Percentiles rank a stretch among this genome's conserved stretches.
Conservation (phyloP, 2,113 vertebrate genomes). For the Procavia capensis region DNA sequence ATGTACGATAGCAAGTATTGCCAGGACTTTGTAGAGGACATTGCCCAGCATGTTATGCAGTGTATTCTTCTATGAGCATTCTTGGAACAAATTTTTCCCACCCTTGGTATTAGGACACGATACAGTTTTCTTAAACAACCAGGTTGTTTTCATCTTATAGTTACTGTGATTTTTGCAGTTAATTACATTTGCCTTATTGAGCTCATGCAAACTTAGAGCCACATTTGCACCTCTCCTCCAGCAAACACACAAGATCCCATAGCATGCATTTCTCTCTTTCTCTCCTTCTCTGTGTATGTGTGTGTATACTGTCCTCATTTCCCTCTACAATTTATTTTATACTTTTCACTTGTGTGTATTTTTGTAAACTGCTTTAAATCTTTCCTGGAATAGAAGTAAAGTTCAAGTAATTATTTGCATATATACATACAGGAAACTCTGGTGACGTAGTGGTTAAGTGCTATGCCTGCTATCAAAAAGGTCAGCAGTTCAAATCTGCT, state of each 20-base stretch:
- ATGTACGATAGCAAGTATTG: not conserved
- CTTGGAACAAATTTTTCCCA: not conserved
- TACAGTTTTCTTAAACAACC: not conserved
- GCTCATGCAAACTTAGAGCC: not conserved
- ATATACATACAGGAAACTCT: too few species aligned
- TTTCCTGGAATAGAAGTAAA: not conserved
- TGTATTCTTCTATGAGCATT: not conserved
- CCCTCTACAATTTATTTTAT: not conserved
- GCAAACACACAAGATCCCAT: not conserved
- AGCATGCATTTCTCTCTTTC: not conserved
- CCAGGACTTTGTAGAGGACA: not conserved
- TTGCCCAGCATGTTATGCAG: not conserved
- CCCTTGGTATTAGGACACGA: not conserved
- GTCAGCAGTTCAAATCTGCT: too few species aligned
- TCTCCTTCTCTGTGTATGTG: not conserved
- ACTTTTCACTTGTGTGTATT: not conserved
- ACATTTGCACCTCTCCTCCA: not conserved
- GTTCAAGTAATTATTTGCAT: not conserved
- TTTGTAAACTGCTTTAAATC: slow-evolving; percentile 11
- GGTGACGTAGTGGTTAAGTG: too few species aligned
- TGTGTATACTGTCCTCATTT: not conserved
- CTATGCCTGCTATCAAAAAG: too few species aligned
- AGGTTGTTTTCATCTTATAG: not conserved
- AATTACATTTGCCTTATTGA: not conserved
- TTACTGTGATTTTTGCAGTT: not conserved